phyloP scores from a whole-genome alignment of 1,140 invertebrate genomes.

The Pseudomyrmex sp. region DNA sequence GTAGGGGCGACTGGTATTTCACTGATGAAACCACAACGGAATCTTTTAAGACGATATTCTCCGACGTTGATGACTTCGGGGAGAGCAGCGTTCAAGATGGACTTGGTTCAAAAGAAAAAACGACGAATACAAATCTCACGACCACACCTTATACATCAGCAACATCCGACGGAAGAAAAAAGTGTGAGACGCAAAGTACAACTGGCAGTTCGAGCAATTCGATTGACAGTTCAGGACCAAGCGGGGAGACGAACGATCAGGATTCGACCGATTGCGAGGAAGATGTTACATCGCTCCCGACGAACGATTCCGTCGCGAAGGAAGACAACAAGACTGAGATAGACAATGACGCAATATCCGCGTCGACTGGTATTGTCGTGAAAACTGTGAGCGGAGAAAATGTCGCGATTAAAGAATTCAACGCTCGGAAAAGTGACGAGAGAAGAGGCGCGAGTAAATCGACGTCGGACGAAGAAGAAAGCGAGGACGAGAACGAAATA shows the following conservation, averaged over 20 bases:
- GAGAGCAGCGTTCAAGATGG: not conserved
- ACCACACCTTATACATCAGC: not conserved
- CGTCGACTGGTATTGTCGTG: too few relatives aligned
- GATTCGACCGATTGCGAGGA: constrained; percentile 22
- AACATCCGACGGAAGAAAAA: not conserved
- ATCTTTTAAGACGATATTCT: constrained; percentile 3
- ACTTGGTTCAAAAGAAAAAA: not conserved
- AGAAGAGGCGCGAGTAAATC: not conserved
- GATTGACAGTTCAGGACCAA: not conserved
- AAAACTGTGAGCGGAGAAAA: not conserved
- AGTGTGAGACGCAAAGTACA: not conserved
- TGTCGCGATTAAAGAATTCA: not conserved
- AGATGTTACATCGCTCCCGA: not conserved
- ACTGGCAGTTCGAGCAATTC: not conserved
- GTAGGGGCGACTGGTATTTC: not conserved
- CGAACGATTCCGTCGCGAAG: not conserved
- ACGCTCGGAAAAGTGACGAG: not conserved
- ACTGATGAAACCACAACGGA: constrained; percentile 39
- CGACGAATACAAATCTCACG: constrained; percentile 1
- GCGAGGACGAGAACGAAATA: constrained; percentile 19
- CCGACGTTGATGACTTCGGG: constrained; percentile 4
- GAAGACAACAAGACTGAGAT: not conserved
- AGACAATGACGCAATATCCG: not conserved
- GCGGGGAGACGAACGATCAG: not conserved
- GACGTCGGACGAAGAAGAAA: not conserved